Percentiles rank a stretch among this genome's conserved stretches.
phyloP scores from a whole-genome alignment of 2,113 vertebrate species.

The Pycnonotus jocosus region DNA sequence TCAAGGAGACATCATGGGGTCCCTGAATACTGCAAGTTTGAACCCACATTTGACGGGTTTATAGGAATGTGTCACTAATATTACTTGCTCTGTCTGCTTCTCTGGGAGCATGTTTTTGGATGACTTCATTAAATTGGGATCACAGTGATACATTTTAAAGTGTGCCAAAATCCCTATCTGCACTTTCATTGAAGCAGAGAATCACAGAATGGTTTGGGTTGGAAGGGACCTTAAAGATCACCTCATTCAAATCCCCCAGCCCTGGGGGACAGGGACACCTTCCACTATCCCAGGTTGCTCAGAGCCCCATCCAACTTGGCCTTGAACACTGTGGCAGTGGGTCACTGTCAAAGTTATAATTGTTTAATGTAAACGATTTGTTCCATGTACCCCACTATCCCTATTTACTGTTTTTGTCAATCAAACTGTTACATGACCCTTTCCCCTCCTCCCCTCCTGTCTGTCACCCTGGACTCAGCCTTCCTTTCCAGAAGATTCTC shows the following conservation, averaged over 20 bases:
- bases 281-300: rapidly evolving
- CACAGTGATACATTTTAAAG: not conserved
- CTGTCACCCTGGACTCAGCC: no score
- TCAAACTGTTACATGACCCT: no score
- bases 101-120: not conserved
- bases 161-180: not conserved
- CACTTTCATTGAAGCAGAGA: not conserved
- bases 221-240: not conserved
- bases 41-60: not conserved
- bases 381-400: no score
- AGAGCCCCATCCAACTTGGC: not conserved
- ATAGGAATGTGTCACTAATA: not conserved
- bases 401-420: no score
- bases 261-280: not conserved
- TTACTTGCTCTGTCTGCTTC: not conserved
- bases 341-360: no score
- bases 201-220: not conserved
- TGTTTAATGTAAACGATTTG: no score
- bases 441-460: no score
- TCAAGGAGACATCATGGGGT: not conserved
- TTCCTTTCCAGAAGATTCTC: no score
- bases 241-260: rapidly evolving
- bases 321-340: no score
- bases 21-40: not conserved
- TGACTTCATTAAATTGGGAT: not conserved